These are phyloP conservation scores for Anastrepha obliqua DNA, from an alignment of 1,140 invertebrate species.

Conservation along the genomic window DNA sequence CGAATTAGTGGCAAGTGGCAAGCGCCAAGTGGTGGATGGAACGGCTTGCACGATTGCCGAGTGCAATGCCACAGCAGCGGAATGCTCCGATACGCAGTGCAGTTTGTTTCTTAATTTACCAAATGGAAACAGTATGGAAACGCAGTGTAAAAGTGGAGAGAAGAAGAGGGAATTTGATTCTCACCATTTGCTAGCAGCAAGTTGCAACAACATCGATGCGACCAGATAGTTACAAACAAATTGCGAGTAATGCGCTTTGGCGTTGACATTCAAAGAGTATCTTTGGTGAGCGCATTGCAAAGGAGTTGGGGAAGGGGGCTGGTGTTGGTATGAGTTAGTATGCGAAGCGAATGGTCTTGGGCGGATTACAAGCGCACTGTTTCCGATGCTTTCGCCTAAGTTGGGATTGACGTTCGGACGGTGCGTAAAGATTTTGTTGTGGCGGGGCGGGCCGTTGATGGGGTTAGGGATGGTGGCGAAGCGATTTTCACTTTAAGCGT, in stretches of 20 bases:
- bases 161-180: too few species aligned
- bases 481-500: slow-evolving; percentile 13
- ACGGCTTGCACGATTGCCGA: too few species aligned
- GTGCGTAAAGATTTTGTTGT: background rate
- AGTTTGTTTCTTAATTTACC: slow-evolving; percentile 5
- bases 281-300: background rate
- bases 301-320: background rate
- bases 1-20: background rate
- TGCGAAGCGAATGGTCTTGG: background rate
- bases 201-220: background rate
- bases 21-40: background rate
- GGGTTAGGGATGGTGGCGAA: background rate
- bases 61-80: too few species aligned
- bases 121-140: background rate
- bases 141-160: too few species aligned
- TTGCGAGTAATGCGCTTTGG: background rate
- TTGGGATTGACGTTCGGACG: background rate
- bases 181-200: too few species aligned
- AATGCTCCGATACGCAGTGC: background rate
- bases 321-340: background rate
- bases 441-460: background rate
- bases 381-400: background rate
- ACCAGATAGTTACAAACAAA: background rate
- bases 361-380: slow-evolving; percentile 5
- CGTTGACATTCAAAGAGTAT: background rate